Percentiles rank a stretch among this genome's conserved stretches.
phyloP scores from a whole-genome alignment of 2,888 invertebrate species.

The Diaphora mendica region DNA sequence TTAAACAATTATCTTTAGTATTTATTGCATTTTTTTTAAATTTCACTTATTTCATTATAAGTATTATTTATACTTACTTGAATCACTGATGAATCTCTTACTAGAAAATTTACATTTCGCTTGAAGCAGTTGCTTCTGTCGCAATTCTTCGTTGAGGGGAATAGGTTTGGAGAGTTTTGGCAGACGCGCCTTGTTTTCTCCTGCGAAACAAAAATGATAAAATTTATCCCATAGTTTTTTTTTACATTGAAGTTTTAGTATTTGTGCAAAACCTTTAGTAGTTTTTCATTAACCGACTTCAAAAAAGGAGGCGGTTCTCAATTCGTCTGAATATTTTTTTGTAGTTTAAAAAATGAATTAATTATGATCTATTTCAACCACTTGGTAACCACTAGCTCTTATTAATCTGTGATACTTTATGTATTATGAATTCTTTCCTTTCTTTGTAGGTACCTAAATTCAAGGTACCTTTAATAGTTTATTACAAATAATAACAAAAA shows the following conservation, averaged over 20 bases:
- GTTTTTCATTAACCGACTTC: not conserved
- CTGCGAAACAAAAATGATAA: not conserved
- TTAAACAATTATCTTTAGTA: not conserved
- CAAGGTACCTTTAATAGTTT: too few relatives aligned
- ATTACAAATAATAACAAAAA: not conserved
- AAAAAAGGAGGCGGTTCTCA: too few relatives aligned
- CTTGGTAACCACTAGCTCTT: too few relatives aligned
- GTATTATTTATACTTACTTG: conserved; percentile 61
- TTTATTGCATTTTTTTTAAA: not conserved
- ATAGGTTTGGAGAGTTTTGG: conserved; percentile 41
- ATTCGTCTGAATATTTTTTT: too few relatives aligned
- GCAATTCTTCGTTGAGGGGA: conserved; percentile 58
- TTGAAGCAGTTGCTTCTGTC: conserved; percentile 59
- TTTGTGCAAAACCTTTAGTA: too few relatives aligned
- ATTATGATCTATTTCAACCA: not conserved
- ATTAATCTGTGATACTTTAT: too few relatives aligned
- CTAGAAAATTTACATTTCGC: conserved; percentile 69
- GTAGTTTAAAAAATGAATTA: too few relatives aligned
- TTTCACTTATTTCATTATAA: not conserved
- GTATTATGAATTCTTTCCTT: too few relatives aligned
- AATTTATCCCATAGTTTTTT: too few relatives aligned
- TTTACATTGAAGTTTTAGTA: too few relatives aligned
- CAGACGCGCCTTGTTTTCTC: conserved; percentile 2
- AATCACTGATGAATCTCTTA: conserved; percentile 64
- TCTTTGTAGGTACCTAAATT: too few relatives aligned